Conservation (phyloP, 2,888 invertebrate species). For the Chrysotoxum bicinctum region DNA sequence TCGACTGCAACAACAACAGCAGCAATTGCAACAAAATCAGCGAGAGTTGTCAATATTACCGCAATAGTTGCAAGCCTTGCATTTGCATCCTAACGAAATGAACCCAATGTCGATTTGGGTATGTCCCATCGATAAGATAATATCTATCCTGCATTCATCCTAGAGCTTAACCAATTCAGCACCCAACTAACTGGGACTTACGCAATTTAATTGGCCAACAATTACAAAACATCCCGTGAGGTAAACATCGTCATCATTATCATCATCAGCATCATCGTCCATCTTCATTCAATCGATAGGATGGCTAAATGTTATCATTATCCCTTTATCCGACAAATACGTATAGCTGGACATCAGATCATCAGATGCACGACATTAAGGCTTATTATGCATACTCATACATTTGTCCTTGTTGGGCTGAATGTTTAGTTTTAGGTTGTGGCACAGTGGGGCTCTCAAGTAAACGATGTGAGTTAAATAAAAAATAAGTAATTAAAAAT, state of each 20-base stretch:
- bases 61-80: slow-evolving; percentile 25
- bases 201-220: slow-evolving; percentile 57
- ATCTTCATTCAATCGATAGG: background rate
- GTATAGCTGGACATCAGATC: background rate
- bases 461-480: background rate
- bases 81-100: slow-evolving; percentile 21
- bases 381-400: background rate
- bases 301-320: slow-evolving; percentile 2
- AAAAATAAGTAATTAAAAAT: background rate
- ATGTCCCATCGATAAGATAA: background rate
- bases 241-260: slow-evolving; percentile 13
- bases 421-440: background rate
- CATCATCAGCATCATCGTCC: slow-evolving; percentile 4
- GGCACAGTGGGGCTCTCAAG: background rate
- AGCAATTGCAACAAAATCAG: slow-evolving; percentile 36
- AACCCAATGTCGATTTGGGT: background rate
- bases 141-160: background rate
- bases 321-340: background rate
- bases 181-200: slow-evolving; percentile 9
- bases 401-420: background rate
- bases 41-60: slow-evolving; percentile 35
- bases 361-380: background rate
- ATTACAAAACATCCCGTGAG: slow-evolving; percentile 39
- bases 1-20: slow-evolving; percentile 1
- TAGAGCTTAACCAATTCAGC: background rate